Conservation (phyloP, 2,797 vertebrate genomes). For the Paedocypris micromegethes region DNA sequence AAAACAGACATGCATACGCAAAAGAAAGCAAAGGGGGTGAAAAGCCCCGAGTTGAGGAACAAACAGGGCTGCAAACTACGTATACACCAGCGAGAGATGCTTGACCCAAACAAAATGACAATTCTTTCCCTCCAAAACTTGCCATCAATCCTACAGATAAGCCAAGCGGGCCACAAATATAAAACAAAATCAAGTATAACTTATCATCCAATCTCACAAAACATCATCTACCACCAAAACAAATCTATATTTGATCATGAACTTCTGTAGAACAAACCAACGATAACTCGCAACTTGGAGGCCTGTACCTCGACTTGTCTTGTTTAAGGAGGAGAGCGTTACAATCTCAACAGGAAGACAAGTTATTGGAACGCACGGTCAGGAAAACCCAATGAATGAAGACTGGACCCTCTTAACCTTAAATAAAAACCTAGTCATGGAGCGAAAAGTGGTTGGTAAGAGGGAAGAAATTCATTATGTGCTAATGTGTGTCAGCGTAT, state of each 20-base stretch:
- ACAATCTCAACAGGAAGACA: constrained; percentile 25
- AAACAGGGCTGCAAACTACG: constrained; percentile 16
- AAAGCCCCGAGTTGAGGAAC: constrained; percentile 22
- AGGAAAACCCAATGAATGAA: not conserved
- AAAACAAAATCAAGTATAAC: no score
- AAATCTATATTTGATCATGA: constrained; percentile 10
- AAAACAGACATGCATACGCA: constrained; percentile 24
- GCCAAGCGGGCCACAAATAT: no score
- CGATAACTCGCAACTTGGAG: constrained; percentile 31
- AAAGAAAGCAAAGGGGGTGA: constrained; percentile 11
- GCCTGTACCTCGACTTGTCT: constrained; percentile 26
- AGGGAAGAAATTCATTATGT: constrained; percentile 5
- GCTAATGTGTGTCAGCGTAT: not conserved
- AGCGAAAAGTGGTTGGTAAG: not conserved
- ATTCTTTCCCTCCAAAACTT: constrained; percentile 1
- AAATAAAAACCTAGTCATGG: constrained; percentile 23
- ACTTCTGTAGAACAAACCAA: constrained; percentile 21
- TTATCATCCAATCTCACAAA: not conserved
- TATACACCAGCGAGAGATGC: constrained; percentile 10
- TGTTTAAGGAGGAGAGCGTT: constrained; percentile 1
- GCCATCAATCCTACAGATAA: no score
- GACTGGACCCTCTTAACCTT: constrained; percentile 29
- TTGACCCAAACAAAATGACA: not conserved
- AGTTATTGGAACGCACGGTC: constrained; percentile 31
- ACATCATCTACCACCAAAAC: not conserved